Conservation (phyloP, 2,888 invertebrate species). For the Globia sparganii region DNA sequence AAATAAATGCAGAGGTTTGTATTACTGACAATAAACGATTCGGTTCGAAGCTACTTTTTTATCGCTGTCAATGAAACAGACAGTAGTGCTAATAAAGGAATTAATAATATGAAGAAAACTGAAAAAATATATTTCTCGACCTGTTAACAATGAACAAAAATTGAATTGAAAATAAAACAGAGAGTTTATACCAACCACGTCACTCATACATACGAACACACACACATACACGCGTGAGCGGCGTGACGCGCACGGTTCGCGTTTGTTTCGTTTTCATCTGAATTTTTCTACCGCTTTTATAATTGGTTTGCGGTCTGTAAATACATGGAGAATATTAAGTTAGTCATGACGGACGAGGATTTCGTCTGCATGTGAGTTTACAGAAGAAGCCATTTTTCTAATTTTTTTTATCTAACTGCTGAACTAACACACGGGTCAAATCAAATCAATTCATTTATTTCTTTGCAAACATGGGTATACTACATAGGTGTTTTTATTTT, state of each 20-base stretch:
- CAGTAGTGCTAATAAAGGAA: background rate
- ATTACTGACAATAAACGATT: background rate
- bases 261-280: slow-evolving; percentile 37
- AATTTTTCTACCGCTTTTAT: slow-evolving; percentile 22
- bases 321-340: slow-evolving; percentile 20
- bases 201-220: background rate
- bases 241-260: background rate
- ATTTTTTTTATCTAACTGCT: background rate
- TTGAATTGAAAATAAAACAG: background rate
- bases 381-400: too few species aligned
- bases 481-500: too few species aligned
- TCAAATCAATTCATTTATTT: too few species aligned
- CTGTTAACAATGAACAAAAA: background rate
- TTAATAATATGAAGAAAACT: background rate
- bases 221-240: background rate
- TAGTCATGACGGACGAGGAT: background rate
- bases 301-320: slow-evolving; percentile 26
- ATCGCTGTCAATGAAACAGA: background rate
- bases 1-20: background rate
- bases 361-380: background rate
- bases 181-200: background rate
- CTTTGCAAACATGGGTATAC: too few species aligned
- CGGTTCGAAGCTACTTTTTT: background rate
- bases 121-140: background rate
- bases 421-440: background rate